A percentile compares a stretch with the other conserved stretches of the same genome.
Evolutionary conservation across 2,888 invertebrate species (phyloP).

Genomic region (Cheilosia vulpina): DNA sequence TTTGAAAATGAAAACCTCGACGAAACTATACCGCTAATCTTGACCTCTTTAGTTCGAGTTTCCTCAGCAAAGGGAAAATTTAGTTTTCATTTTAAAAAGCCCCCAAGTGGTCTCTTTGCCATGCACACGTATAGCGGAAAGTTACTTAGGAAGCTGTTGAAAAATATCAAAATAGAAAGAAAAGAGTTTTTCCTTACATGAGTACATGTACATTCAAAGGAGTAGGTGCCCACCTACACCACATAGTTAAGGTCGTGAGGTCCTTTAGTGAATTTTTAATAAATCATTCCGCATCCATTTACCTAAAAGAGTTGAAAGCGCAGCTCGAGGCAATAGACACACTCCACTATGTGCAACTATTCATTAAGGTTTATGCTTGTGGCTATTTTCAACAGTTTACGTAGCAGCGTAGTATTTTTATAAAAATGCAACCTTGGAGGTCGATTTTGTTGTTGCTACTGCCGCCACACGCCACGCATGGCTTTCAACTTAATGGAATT

Average conservation of each 20-base stretch:
- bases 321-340: slow-evolving; percentile 20
- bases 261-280: slow-evolving; percentile 33
- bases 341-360: slow-evolving; percentile 22
- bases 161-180: not conserved
- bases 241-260: slow-evolving; percentile 45
- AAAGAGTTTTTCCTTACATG: slow-evolving; percentile 1
- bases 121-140: slow-evolving; percentile 21
- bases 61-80: not conserved
- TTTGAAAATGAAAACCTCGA: slow-evolving; percentile 10
- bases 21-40: slow-evolving; percentile 53
- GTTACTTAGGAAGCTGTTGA: slow-evolving; percentile 32
- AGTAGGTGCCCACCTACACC: not conserved
- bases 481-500: slow-evolving; percentile 35
- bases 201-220: not conserved
- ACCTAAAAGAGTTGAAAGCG: slow-evolving; percentile 1
- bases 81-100: slow-evolving; percentile 10
- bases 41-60: slow-evolving; percentile 52
- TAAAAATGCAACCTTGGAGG: slow-evolving; percentile 15
- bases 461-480: not conserved
- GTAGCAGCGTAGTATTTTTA: too few relatives aligned
- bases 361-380: slow-evolving; percentile 31
- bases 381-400: slow-evolving; percentile 27
- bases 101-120: slow-evolving; percentile 10
- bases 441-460: not conserved
- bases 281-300: slow-evolving; percentile 9